Evolutionary conservation across 2,113 vertebrate genomes (phyloP), one percentile per base, ranked within the genome.

Genomic region (Hucho hucho): DNA sequence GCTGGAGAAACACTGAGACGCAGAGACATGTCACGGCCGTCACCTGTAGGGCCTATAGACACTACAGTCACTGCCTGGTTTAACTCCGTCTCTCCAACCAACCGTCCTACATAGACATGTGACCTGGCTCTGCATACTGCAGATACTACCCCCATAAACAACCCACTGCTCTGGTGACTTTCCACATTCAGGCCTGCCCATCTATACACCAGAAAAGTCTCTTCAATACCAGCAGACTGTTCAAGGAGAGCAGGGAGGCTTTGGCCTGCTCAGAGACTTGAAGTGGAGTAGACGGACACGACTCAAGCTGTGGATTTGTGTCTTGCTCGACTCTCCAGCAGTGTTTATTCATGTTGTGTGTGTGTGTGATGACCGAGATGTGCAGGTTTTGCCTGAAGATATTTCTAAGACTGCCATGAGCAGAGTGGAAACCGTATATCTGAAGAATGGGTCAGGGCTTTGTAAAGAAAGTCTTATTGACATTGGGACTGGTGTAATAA

Each of bases 1-100:
- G 25, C 84, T 99, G 83, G 95, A 96, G 86, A 95, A 93, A 75
- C 93, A 93, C 89, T 98, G 92, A 97, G 53, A 2, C 61, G 1
- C 2, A 24, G 61, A 58, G 16, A 75, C 75, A n/a, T n/a, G 78
- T 53, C 66, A 61, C 43, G 13, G 26, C 22, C 61, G 64, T 13
- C 1, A 16, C 16, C 25, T 29, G 13, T 65, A 18, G n/a, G n/a
- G n/a, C n/a, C n/a, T n/a, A n/a, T n/a, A n/a, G 25, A 5, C 25
- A 28, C 64, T 18, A 29, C 26, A 65, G 24, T 26, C 9, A 9
- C 37, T 43, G 37, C 37, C 37, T 43, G 37, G 9, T 43, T 43
- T 11, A 20, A 56, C 16, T 56, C 18, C 53, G 1, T 20, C 20
- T 16, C 20, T 18, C 53, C 53, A 56, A 43, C 16, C 53, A 20